Conservation (phyloP, 2,113 vertebrate genomes). For the Camelus dromedarius region DNA sequence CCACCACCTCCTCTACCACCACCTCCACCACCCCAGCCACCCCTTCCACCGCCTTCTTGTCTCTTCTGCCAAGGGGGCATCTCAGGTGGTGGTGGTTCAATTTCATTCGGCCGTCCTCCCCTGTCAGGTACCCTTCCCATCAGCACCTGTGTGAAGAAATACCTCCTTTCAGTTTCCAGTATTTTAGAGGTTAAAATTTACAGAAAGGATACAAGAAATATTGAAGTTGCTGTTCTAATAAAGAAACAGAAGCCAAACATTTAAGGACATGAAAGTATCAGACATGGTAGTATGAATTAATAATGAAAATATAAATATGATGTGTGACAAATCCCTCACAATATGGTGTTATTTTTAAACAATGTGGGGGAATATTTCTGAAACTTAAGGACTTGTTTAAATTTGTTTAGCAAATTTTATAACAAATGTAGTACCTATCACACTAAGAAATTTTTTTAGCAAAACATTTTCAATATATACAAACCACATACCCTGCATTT, state of each 20-base stretch:
- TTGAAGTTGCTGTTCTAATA: constrained; percentile 39
- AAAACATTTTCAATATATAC: constrained; percentile 11
- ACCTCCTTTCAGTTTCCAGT: constrained; percentile 58
- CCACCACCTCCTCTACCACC: constrained; percentile 84
- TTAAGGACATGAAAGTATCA: constrained; percentile 41
- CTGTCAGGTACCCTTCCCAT: constrained; percentile 98
- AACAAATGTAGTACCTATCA: constrained; percentile 31
- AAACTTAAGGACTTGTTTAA: constrained; percentile 49
- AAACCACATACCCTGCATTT: neutral
- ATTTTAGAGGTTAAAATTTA: constrained; percentile 61
- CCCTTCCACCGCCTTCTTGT: constrained; percentile 92
- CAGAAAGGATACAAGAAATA: constrained; percentile 13
- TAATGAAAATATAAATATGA: constrained; percentile 28
- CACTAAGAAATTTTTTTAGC: neutral
- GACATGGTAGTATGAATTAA: constrained; percentile 33
- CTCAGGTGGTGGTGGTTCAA: constrained; percentile 94
- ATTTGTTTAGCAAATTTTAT: constrained; percentile 36
- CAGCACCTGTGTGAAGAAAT: constrained; percentile 89
- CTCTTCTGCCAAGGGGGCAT: constrained; percentile 98
- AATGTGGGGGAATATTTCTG: neutral
- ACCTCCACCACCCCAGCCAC: constrained; percentile 83
- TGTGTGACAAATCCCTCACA: constrained; percentile 24
- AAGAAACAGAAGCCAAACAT: constrained; percentile 47
- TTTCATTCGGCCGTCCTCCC: constrained; percentile 96
- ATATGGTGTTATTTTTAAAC: constrained; percentile 31